Percentiles rank a stretch among this genome's conserved stretches.
Conservation (phyloP, 2,113 vertebrate species). For the Chloropsis cyanopogon region DNA sequence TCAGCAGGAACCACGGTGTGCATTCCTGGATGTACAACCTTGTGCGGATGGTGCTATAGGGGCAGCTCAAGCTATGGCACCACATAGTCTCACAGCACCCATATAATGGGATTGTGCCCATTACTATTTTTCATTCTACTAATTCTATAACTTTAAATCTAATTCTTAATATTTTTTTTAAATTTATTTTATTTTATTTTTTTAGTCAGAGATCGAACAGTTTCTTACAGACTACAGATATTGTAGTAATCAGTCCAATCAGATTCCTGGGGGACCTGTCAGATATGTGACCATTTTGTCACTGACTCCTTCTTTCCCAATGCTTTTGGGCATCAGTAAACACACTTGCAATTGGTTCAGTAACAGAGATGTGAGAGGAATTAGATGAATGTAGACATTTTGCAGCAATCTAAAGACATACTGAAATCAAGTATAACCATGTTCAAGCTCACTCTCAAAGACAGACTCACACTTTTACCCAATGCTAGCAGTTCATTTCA, state of each 20-base stretch:
- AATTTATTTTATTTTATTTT: too few relatives aligned
- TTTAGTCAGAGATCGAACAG: background rate
- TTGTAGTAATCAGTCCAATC: background rate
- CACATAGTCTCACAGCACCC: background rate
- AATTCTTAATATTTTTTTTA: too few relatives aligned
- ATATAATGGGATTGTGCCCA: background rate
- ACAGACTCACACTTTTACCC: background rate
- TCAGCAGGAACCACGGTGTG: rapidly evolving
- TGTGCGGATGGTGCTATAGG: background rate
- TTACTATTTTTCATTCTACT: background rate
- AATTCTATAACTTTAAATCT: background rate
- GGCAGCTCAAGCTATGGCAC: background rate
- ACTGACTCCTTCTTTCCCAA: background rate
- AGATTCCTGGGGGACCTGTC: background rate
- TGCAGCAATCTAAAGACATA: background rate
- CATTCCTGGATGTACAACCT: background rate
- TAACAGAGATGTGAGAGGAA: background rate
- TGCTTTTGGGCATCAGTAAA: background rate
- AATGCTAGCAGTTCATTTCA: background rate
- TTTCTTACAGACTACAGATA: background rate
- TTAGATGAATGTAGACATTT: background rate
- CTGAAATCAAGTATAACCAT: background rate
- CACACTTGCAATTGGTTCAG: background rate
- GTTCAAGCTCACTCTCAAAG: background rate
- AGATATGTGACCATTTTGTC: background rate